phyloP scores from a whole-genome alignment of 30 jellyfish, hydroid and myxozoan genomes.

The Rhopilema esculentum region DNA sequence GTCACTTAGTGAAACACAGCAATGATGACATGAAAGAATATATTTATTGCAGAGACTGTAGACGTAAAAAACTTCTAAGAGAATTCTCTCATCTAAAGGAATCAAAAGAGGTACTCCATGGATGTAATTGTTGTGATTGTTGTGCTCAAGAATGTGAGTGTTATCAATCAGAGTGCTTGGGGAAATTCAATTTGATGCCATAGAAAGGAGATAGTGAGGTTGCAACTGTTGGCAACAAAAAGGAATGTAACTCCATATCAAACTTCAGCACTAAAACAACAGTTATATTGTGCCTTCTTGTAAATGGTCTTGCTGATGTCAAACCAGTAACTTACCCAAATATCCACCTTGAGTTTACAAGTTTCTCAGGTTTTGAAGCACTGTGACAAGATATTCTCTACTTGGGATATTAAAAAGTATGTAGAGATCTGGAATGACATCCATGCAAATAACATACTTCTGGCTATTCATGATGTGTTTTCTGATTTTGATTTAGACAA shows the following conservation, averaged over 20 bases:
- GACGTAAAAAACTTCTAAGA: neutral
- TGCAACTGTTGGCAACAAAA: neutral
- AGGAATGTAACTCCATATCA: neutral
- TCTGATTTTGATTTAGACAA: neutral
- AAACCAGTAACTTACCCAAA: conserved; percentile 19
- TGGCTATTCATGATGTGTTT: conserved; percentile 12
- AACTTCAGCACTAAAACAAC: neutral
- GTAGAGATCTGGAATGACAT: conserved; percentile 15
- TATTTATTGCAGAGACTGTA: neutral
- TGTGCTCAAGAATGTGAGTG: neutral
- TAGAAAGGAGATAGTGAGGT: neutral
- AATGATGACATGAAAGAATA: neutral
- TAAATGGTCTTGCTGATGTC: neutral
- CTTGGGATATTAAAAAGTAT: neutral
- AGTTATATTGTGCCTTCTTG: neutral
- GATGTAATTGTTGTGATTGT: neutral
- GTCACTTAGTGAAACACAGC: neutral
- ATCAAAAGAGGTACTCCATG: neutral
- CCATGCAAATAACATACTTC: conserved; percentile 34
- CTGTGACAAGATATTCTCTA: conserved; percentile 14
- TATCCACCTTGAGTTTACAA: conserved; percentile 10
- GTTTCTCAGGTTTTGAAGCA: neutral
- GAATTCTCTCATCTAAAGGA: neutral
- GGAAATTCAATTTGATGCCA: too few species aligned
- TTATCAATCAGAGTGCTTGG: neutral